Base-by-base conservation (phyloP, 2,888 invertebrate species). In the Hirtodrosophila confusa region DNA sequence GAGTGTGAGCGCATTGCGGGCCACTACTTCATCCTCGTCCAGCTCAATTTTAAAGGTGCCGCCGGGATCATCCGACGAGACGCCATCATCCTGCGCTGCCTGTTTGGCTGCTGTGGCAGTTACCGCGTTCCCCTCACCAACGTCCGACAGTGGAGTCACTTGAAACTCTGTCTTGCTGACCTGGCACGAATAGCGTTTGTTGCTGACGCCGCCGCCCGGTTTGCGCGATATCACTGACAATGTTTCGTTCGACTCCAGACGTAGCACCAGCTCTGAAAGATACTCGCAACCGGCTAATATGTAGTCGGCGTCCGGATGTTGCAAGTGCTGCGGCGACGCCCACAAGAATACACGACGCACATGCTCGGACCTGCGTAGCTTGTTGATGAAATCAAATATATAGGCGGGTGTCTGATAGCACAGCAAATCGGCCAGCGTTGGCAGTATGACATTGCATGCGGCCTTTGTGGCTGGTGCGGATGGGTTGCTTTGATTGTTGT, bases 21-120 rank as follows among this genome's bases (percentile, higher is more conserved):
- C 91, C 7, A 90, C 78, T 5, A 92, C 60, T 62, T 92, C 92
- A 39, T 91, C 91, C 57, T 92, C 92, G 17, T 90, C 90, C 5
- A 91, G 66, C 37, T 91, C 91, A 24, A 92, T 92, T 78, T 92
- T 92, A 43, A 92, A 92, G 5, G 92, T 91, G 27, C 87, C 86
- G n/a, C 88, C 78, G 2, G 80, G 69, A 54, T 65, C 64, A 9
- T 44, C 29, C 6, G 49, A 35, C 3, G 57, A 53, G 6, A 56
- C 44, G 2, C 17, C 31, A 7, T 66, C 83, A 11, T 62, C 65
- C 0, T 67, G 27, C 27, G 43, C 11, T 12, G 10, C 37, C 11
- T 48, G 17, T 17, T 61, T 57, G 9, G 36, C 39, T 2, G 50
- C 48, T 7, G 64, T 50, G 29, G 12, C 55, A 3, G 57, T 31